A percentile compares a stretch with the other conserved stretches of the same genome.
phyloP scores from a whole-genome alignment of 2,797 vertebrate genomes.

The Anguilla megastoma region DNA sequence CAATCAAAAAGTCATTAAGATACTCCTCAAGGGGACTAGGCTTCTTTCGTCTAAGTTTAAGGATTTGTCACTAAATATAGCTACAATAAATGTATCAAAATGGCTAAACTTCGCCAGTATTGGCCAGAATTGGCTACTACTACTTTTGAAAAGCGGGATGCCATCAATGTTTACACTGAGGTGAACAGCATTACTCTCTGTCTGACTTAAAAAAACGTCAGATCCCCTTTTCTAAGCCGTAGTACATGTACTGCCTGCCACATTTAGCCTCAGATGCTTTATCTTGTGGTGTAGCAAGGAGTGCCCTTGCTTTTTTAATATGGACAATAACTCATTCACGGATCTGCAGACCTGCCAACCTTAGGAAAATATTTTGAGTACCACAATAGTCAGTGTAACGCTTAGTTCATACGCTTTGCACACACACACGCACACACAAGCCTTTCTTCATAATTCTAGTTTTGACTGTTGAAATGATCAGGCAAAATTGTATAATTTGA shows the following conservation, averaged over 20 bases:
- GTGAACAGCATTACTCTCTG: background rate
- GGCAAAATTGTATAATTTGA: too few relatives aligned
- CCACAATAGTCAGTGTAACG: too few relatives aligned
- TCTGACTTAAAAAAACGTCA: constrained; percentile 20
- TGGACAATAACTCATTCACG: constrained; percentile 34
- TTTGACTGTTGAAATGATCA: too few relatives aligned
- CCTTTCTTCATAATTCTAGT: too few relatives aligned
- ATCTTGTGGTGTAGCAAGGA: constrained; percentile 32
- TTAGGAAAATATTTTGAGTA: too few relatives aligned
- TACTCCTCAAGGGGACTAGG: constrained; percentile 37
- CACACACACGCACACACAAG: too few relatives aligned
- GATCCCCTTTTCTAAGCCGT: constrained; percentile 39
- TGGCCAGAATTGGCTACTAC: constrained; percentile 40
- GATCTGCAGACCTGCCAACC: background rate
- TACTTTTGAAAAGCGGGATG: constrained; percentile 44
- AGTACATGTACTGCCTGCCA: constrained; percentile 38
- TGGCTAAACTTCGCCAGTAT: constrained; percentile 33
- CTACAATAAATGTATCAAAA: constrained; percentile 41
- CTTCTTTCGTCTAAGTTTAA: constrained; percentile 18
- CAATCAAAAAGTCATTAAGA: constrained; percentile 41
- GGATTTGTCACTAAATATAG: constrained; percentile 33
- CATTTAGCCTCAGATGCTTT: constrained; percentile 35
- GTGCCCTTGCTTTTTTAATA: constrained; percentile 41
- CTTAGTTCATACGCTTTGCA: too few relatives aligned
- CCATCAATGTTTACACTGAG: constrained; percentile 43